phyloP scores from a whole-genome alignment of 1,140 invertebrate species.

The Stegodyphus dumicola region DNA sequence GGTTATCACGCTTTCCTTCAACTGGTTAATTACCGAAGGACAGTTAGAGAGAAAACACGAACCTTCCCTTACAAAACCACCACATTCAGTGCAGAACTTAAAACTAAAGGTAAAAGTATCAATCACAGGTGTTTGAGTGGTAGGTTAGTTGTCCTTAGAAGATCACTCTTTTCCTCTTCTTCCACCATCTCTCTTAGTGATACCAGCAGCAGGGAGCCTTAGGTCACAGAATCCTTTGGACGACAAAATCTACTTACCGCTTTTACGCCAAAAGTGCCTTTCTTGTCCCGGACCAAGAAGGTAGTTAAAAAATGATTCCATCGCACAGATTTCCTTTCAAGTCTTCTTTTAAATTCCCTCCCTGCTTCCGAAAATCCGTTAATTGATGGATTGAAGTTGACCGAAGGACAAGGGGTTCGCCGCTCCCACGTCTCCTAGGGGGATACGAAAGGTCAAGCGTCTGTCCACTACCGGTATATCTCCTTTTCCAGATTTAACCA shows the following conservation, averaged over 20 bases:
- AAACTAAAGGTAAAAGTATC: no score
- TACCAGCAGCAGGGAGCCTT: no score
- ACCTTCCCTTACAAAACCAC: neutral
- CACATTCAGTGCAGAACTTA: no score
- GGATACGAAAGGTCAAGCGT: constrained; percentile 6
- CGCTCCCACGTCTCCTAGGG: neutral
- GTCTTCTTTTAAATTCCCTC: constrained; percentile 12
- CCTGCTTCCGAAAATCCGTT: constrained; percentile 23
- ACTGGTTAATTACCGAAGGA: neutral
- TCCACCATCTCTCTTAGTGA: no score
- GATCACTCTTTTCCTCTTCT: no score
- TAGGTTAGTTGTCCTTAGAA: no score
- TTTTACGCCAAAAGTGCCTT: constrained; percentile 18
- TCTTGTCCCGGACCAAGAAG: no score
- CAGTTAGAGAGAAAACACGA: neutral
- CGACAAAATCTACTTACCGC: constrained; percentile 43
- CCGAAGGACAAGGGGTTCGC: constrained; percentile 17
- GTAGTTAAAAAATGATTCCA: constrained; percentile 30
- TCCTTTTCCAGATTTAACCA: constrained; percentile 12
- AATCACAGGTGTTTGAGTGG: no score
- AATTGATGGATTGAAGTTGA: constrained; percentile 41
- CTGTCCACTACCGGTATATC: neutral
- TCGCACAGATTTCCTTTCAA: neutral
- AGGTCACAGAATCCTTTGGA: neutral
- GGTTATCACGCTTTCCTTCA: no score